Evolutionary conservation across 1,140 invertebrate species (phyloP).

Genomic region (Trichonephila inaurata): DNA sequence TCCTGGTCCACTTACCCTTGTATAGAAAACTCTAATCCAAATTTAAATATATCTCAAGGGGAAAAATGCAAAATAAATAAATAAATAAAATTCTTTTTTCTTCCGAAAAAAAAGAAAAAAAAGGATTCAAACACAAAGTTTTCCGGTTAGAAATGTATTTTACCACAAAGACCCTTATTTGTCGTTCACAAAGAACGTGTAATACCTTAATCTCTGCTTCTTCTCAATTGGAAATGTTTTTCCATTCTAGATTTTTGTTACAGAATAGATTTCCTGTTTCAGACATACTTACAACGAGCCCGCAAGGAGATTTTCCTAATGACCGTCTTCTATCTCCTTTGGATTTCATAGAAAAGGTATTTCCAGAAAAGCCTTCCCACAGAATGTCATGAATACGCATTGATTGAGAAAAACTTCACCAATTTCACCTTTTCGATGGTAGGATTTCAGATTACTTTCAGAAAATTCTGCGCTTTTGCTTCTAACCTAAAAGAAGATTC

Average conservation of each 20-base stretch:
- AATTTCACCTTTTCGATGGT: not conserved
- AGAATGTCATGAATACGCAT: not conserved
- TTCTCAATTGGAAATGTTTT: not conserved
- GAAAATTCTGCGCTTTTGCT: not conserved
- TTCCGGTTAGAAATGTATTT: not conserved
- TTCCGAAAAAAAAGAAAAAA: not conserved
- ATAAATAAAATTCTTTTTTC: not conserved
- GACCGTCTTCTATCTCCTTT: not conserved
- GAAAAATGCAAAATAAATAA: too few relatives aligned
- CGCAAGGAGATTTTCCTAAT: slow-evolving; percentile 4
- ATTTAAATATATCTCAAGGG: too few relatives aligned
- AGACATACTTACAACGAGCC: not conserved
- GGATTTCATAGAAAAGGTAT: not conserved
- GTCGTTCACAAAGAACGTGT: not conserved
- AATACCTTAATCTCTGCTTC: not conserved
- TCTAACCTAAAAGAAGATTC: too few relatives aligned
- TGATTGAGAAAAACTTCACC: not conserved
- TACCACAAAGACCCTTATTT: not conserved
- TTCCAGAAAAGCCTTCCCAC: not conserved
- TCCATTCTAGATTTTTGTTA: not conserved
- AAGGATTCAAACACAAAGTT: not conserved
- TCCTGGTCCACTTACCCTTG: too few relatives aligned
- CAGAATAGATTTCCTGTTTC: not conserved
- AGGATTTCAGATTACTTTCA: not conserved
- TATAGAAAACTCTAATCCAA: too few relatives aligned